Conservation (phyloP, 2,113 vertebrate genomes). For the Xenotilapia leptura region DNA sequence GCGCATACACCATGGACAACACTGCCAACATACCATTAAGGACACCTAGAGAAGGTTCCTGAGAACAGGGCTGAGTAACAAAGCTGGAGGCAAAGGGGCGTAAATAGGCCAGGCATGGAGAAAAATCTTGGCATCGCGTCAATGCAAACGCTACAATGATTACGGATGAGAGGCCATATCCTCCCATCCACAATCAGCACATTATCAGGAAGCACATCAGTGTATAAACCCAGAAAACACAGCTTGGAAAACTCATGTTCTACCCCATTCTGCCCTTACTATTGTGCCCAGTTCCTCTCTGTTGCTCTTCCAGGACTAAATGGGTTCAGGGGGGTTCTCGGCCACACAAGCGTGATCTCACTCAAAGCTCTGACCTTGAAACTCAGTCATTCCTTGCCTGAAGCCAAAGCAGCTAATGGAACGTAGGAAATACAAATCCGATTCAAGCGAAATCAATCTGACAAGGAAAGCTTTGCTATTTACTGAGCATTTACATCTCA, state of each 20-base stretch:
- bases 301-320: slow-evolving; percentile 1
- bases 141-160: slow-evolving; percentile 57
- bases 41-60: slow-evolving; percentile 66
- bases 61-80: slow-evolving; percentile 63
- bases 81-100: slow-evolving; percentile 57
- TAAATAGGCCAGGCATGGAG: slow-evolving; percentile 36
- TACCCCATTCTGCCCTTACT: slow-evolving; percentile 4
- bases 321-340: slow-evolving; percentile 32
- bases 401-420: slow-evolving; percentile 47
- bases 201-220: slow-evolving; percentile 56
- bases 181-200: slow-evolving; percentile 49
- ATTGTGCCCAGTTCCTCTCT: neutral
- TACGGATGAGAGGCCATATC: slow-evolving; percentile 52
- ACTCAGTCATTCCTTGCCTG: slow-evolving; percentile 14
- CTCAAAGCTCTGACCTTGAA: slow-evolving; percentile 46
- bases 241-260: slow-evolving; percentile 45
- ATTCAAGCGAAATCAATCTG: slow-evolving; percentile 44
- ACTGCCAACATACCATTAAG: slow-evolving; percentile 58
- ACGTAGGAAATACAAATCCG: slow-evolving; percentile 32
- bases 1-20: slow-evolving; percentile 37
- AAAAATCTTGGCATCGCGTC: slow-evolving; percentile 62
- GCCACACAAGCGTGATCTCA: slow-evolving; percentile 27
- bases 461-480: slow-evolving; percentile 23
- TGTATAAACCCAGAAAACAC: slow-evolving; percentile 48
- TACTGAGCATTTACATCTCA: slow-evolving; percentile 23